Evolutionary conservation across 1,140 invertebrate genomes (phyloP).

Genomic region (Battus philenor): DNA sequence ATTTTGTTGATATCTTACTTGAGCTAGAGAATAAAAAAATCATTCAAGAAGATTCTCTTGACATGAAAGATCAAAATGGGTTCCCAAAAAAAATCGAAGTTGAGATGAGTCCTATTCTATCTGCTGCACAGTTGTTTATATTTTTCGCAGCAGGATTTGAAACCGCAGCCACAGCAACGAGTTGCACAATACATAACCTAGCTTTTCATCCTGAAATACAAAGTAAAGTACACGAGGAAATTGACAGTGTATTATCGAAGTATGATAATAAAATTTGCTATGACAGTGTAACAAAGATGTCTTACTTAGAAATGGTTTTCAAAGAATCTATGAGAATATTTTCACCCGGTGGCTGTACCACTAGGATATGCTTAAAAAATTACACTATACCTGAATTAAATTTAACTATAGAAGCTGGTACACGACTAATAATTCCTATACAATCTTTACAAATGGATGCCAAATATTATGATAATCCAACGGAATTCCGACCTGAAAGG

Average conservation of each 20-base stretch:
- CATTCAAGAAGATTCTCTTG: constrained; percentile 38
- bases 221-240: constrained; percentile 19
- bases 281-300: constrained; percentile 20
- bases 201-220: constrained; percentile 22
- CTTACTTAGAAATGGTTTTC: constrained; percentile 16
- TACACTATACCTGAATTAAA: constrained; percentile 22
- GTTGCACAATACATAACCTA: constrained; percentile 20
- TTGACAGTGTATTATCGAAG: constrained; percentile 21
- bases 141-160: constrained; percentile 29
- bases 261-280: constrained; percentile 25
- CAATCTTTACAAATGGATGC: constrained; percentile 70
- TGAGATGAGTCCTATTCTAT: constrained; percentile 35
- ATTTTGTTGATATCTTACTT: constrained; percentile 76
- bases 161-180: constrained; percentile 21
- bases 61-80: constrained; percentile 47
- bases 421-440: constrained; percentile 22
- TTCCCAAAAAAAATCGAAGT: constrained; percentile 27
- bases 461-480: constrained; percentile 67
- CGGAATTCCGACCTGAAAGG: constrained; percentile 74
- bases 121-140: constrained; percentile 40
- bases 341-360: constrained; percentile 16
- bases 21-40: constrained; percentile 59
- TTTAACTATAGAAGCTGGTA: constrained; percentile 23
- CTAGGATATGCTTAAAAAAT: constrained; percentile 16
- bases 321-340: constrained; percentile 25